These are phyloP conservation scores for Cataglyphis albicans DNA, from an alignment of 2,888 invertebrate genomes.

Conservation along the genomic window DNA sequence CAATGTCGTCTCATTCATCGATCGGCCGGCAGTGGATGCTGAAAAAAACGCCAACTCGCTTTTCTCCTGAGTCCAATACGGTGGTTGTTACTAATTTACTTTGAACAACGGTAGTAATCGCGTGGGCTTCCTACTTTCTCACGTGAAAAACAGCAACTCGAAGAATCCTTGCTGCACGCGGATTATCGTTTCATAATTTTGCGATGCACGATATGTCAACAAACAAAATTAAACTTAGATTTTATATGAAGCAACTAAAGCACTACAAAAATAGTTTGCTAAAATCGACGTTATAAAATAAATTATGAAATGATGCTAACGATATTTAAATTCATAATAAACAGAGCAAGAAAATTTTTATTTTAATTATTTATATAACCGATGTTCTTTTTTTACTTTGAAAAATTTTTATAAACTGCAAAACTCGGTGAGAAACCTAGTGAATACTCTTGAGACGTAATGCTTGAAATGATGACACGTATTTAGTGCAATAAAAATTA, in stretches of 20 bases:
- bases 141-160: background rate
- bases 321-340: background rate
- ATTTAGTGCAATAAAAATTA: background rate
- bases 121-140: background rate
- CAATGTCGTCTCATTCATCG: background rate
- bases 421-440: background rate
- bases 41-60: background rate
- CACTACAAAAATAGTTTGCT: background rate
- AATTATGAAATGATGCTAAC: background rate
- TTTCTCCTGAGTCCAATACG: background rate
- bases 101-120: background rate
- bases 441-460: background rate
- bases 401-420: background rate
- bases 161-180: background rate
- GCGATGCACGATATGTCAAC: background rate
- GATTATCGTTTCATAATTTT: background rate
- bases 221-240: background rate
- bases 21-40: background rate
- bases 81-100: background rate
- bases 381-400: background rate
- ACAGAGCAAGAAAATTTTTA: background rate
- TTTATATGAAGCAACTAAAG: background rate
- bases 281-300: background rate
- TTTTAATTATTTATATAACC: background rate
- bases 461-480: background rate